phyloP scores from a whole-genome alignment of 2,888 invertebrate genomes.

The Dolichopus griseipennis region DNA sequence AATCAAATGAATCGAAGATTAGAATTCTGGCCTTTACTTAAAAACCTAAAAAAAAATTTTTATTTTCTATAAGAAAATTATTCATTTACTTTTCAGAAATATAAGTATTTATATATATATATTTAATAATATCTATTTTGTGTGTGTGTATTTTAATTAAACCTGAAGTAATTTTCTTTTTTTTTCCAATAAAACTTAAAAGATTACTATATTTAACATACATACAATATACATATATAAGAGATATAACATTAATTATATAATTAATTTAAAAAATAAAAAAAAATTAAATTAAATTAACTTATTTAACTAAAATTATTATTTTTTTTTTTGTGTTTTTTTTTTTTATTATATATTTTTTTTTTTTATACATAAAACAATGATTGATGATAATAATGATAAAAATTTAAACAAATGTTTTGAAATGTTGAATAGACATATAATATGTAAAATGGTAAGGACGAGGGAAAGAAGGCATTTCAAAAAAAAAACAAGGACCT shows the following conservation, averaged over 20 bases:
- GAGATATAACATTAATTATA: neutral
- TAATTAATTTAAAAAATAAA: neutral
- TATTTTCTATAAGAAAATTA: slow-evolving; percentile 4
- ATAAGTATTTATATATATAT: too few species aligned
- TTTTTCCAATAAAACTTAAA: neutral
- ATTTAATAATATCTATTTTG: too few species aligned
- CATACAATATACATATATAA: neutral
- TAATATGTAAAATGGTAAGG: too few species aligned
- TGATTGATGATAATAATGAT: too few species aligned
- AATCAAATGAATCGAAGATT: neutral
- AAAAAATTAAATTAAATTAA: neutral
- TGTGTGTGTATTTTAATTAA: neutral
- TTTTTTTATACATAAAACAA: too few species aligned
- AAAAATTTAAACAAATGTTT: too few species aligned
- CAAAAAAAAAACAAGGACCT: too few species aligned
- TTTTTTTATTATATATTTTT: neutral
- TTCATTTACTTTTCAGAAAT: neutral
- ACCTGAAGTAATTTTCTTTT: neutral
- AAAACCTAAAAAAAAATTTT: neutral
- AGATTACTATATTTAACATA: neutral
- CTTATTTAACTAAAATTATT: neutral
- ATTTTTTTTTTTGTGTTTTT: neutral
- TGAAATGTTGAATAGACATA: too few species aligned
- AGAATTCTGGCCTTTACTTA: neutral
- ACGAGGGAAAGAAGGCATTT: too few species aligned